phyloP scores from a whole-genome alignment of 2,888 invertebrate genomes.

The Onthophagus sagittarius region DNA sequence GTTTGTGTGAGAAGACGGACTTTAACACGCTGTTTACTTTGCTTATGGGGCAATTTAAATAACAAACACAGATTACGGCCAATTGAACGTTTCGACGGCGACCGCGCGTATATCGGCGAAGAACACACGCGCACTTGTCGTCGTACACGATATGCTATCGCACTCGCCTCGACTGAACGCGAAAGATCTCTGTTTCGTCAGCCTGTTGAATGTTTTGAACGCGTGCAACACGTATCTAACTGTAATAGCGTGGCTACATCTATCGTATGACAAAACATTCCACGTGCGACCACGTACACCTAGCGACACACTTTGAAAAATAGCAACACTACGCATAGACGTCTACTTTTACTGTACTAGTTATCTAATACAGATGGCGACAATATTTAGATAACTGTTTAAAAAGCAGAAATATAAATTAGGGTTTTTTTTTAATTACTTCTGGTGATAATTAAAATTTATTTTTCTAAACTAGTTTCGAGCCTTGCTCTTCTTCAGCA shows the following conservation, averaged over 20 bases:
- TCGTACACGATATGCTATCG: slow-evolving; percentile 24
- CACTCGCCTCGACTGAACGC: slow-evolving; percentile 22
- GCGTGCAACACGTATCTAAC: slow-evolving; percentile 19
- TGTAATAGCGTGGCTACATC: slow-evolving; percentile 12
- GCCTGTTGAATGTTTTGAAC: slow-evolving; percentile 26
- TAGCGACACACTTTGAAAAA: background rate
- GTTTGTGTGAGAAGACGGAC: background rate
- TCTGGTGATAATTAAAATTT: too few species aligned
- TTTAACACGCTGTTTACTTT: background rate
- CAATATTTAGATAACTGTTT: too few species aligned
- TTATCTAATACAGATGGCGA: background rate
- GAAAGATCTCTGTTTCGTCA: slow-evolving; percentile 24
- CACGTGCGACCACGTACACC: background rate
- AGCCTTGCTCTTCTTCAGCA: too few species aligned
- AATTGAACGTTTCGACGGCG: slow-evolving; percentile 21
- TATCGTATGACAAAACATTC: slow-evolving; percentile 2
- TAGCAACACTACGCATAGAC: background rate
- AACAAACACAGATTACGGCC: slow-evolving; percentile 20
- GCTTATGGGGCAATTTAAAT: slow-evolving; percentile 22
- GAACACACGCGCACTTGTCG: slow-evolving; percentile 20
- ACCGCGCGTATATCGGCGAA: slow-evolving; percentile 18
- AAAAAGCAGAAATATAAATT: too few species aligned
- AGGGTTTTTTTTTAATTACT: too few species aligned
- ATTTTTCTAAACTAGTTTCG: too few species aligned
- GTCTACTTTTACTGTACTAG: background rate